phyloP scores from a whole-genome alignment of 2,113 vertebrate species.

The Psittacara wagleri region DNA sequence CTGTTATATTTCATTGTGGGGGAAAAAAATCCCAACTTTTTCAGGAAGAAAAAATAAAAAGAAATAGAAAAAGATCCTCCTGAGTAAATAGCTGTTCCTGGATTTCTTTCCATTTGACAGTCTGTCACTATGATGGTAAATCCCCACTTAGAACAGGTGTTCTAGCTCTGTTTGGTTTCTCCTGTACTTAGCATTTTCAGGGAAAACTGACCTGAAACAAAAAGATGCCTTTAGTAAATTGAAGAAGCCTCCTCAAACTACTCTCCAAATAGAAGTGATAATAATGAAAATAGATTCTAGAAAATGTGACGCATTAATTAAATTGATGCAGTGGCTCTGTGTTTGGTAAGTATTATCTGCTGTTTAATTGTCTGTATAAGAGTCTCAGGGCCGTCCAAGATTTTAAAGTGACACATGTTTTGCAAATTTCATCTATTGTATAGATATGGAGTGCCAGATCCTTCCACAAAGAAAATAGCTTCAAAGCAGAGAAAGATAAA shows the following conservation, averaged over 20 bases:
- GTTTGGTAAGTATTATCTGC: background rate
- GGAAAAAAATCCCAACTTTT: background rate
- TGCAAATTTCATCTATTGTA: background rate
- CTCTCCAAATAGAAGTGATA: background rate
- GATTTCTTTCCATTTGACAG: background rate
- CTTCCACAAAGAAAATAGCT: background rate
- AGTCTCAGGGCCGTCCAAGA: background rate
- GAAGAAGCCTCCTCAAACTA: background rate
- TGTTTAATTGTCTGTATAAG: background rate
- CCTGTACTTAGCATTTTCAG: background rate
- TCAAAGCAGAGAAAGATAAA: background rate
- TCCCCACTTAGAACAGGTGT: background rate
- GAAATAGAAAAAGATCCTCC: background rate
- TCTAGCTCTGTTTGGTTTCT: background rate
- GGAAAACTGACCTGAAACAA: background rate
- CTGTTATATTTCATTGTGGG: background rate
- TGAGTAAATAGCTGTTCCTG: background rate
- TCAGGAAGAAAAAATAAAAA: background rate
- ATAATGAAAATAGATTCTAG: background rate
- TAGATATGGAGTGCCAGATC: background rate
- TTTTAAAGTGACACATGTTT: background rate
- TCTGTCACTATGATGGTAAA: background rate
- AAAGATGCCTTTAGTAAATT: background rate
- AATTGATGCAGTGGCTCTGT: background rate
- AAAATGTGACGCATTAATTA: background rate